These are phyloP conservation scores for Leuciscus idus DNA, from an alignment of 2,113 vertebrate species.

Conservation along the genomic window DNA sequence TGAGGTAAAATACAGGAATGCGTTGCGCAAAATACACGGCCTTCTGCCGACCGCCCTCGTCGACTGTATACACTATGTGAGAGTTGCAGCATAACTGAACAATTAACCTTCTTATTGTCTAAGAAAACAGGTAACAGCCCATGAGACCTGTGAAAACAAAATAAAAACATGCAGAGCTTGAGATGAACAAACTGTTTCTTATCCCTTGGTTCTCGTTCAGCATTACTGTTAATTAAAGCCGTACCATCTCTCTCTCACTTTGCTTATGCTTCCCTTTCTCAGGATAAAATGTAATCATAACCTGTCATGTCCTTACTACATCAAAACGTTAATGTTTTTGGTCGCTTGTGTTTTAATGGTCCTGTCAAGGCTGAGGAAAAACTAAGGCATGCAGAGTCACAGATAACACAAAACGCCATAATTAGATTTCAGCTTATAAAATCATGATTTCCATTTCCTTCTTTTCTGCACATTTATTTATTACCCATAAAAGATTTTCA, in stretches of 20 bases:
- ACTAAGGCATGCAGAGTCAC: slow-evolving; percentile 70
- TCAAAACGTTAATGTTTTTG: slow-evolving; percentile 75
- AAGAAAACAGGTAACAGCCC: slow-evolving; percentile 1
- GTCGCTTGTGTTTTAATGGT: slow-evolving; percentile 72
- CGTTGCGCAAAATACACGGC: not conserved
- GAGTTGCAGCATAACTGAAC: slow-evolving; percentile 17
- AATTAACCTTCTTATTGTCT: slow-evolving; percentile 39
- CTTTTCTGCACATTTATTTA: slow-evolving; percentile 18
- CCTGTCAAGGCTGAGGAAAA: slow-evolving; percentile 77
- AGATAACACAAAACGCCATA: slow-evolving; percentile 67
- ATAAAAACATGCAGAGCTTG: slow-evolving; percentile 31
- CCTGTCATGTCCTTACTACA: slow-evolving; percentile 72
- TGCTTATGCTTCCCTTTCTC: not conserved
- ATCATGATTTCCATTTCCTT: slow-evolving; percentile 25
- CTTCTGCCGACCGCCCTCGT: not conserved
- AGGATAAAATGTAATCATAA: slow-evolving; percentile 69
- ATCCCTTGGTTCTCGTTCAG: slow-evolving; percentile 21
- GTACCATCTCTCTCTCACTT: slow-evolving; percentile 10
- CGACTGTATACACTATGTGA: not conserved
- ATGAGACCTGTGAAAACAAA: slow-evolving; percentile 7
- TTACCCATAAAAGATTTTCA: slow-evolving; percentile 13
- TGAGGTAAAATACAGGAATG: slow-evolving; percentile 5
- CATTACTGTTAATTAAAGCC: slow-evolving; percentile 39
- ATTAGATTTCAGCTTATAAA: slow-evolving; percentile 61
- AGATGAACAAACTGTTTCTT: slow-evolving; percentile 27